These are phyloP conservation scores for Erethizon dorsatum DNA, from an alignment of 2,797 vertebrate genomes.

Conservation along the genomic window DNA sequence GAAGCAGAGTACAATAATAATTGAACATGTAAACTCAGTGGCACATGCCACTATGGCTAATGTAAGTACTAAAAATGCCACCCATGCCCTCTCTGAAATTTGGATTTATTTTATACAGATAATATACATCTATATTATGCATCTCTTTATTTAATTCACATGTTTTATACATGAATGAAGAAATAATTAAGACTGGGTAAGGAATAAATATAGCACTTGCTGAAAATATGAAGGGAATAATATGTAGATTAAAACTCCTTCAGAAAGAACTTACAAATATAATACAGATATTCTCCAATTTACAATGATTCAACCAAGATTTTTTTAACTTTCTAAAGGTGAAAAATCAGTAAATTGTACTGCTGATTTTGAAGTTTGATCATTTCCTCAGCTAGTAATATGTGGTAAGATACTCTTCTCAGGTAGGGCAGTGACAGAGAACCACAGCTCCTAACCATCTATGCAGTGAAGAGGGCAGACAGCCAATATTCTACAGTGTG, in stretches of 20 bases:
- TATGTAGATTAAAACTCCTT: conserved; percentile 9
- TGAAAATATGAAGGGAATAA: conserved; percentile 62
- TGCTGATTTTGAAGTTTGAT: background rate
- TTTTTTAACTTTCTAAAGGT: background rate
- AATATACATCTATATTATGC: background rate
- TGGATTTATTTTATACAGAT: background rate
- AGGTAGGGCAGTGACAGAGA: background rate
- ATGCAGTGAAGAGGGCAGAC: background rate
- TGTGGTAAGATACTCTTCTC: background rate
- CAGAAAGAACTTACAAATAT: background rate
- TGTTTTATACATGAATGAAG: conserved; percentile 51
- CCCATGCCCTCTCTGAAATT: conserved; percentile 37
- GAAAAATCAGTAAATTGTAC: background rate
- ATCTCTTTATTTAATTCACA: conserved; percentile 37
- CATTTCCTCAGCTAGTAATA: background rate
- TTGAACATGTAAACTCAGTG: background rate
- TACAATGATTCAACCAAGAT: background rate
- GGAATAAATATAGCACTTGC: conserved; percentile 50
- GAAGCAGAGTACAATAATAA: background rate
- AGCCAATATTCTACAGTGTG: background rate
- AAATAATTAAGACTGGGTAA: conserved; percentile 49
- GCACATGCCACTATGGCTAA: conserved; percentile 59
- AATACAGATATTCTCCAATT: background rate
- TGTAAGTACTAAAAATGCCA: conserved; percentile 67
- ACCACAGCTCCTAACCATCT: background rate